These are phyloP conservation scores for Salpingus planirostris DNA, from an alignment of 2,888 invertebrate genomes.

Conservation along the genomic window DNA sequence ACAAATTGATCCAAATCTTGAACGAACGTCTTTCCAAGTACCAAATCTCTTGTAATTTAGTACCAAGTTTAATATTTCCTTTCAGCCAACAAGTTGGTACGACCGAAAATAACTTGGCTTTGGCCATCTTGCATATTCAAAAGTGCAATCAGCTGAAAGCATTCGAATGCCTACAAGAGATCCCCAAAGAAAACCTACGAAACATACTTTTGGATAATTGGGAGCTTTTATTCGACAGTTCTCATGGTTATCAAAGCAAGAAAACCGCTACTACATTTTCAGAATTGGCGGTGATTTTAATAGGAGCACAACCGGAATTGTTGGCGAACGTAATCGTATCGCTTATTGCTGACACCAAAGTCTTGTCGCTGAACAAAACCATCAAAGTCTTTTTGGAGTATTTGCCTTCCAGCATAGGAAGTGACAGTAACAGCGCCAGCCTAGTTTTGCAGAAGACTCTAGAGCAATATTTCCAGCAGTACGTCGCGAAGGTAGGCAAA, in stretches of 20 bases:
- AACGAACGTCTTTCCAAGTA: too few species aligned
- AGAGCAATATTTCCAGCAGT: constrained; percentile 42
- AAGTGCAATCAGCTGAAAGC: constrained; percentile 45
- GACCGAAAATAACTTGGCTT: constrained; percentile 40
- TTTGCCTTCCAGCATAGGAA: constrained; percentile 55
- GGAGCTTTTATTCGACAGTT: constrained; percentile 46
- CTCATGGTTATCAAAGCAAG: constrained; percentile 29
- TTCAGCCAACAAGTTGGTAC: too few species aligned
- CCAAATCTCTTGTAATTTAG: too few species aligned
- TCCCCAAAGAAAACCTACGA: constrained; percentile 38
- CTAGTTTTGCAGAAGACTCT: constrained; percentile 45
- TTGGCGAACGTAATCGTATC: constrained; percentile 43
- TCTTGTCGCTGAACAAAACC: constrained; percentile 41
- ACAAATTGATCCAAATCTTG: constrained; percentile 45
- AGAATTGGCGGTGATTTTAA: constrained; percentile 46
- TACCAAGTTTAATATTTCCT: too few species aligned
- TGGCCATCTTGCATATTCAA: constrained; percentile 46
- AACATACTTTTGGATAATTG: constrained; percentile 42
- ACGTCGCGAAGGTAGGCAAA: constrained; percentile 32
- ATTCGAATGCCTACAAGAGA: constrained; percentile 39
- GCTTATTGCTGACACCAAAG: constrained; percentile 40
- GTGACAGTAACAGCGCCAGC: constrained; percentile 43
- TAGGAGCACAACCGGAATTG: constrained; percentile 42
- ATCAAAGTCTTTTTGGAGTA: constrained; percentile 55
- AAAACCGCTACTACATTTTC: constrained; percentile 45